Evolutionary conservation across 2,113 vertebrate species (phyloP).

Genomic region (Notothenia rossii): DNA sequence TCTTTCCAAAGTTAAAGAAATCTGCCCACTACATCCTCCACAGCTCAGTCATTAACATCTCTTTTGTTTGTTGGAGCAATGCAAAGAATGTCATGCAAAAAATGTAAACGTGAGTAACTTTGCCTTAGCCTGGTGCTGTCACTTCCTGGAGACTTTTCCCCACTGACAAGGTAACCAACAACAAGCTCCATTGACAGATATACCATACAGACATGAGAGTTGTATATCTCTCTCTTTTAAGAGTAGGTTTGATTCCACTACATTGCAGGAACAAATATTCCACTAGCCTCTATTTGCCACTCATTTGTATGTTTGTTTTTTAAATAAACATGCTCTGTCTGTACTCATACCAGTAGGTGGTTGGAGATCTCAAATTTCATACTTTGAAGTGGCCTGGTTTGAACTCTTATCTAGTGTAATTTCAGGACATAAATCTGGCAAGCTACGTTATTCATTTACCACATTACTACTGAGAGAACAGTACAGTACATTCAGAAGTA

Average conservation of each 20-base stretch:
- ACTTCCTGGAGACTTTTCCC: not conserved
- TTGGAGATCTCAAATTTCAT: not conserved
- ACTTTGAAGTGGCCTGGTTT: conserved; percentile 1
- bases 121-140: not conserved
- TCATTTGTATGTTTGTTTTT: too few species aligned
- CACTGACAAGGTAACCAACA: too few species aligned
- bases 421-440: conserved; percentile 18
- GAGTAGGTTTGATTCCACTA: too few species aligned
- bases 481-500: too few species aligned
- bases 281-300: too few species aligned
- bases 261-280: too few species aligned
- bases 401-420: conserved; percentile 23
- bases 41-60: not conserved
- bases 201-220: too few species aligned
- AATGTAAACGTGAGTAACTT: not conserved
- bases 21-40: not conserved
- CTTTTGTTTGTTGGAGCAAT: not conserved
- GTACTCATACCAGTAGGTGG: too few species aligned
- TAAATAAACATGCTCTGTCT: too few species aligned
- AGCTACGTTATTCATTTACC: conserved; percentile 22
- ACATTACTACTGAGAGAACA: not conserved
- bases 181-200: too few species aligned
- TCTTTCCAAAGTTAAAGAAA: not conserved
- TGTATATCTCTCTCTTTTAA: too few species aligned
- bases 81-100: not conserved